phyloP scores from a whole-genome alignment of 2,113 vertebrate species.

The Trogon surrucura region DNA sequence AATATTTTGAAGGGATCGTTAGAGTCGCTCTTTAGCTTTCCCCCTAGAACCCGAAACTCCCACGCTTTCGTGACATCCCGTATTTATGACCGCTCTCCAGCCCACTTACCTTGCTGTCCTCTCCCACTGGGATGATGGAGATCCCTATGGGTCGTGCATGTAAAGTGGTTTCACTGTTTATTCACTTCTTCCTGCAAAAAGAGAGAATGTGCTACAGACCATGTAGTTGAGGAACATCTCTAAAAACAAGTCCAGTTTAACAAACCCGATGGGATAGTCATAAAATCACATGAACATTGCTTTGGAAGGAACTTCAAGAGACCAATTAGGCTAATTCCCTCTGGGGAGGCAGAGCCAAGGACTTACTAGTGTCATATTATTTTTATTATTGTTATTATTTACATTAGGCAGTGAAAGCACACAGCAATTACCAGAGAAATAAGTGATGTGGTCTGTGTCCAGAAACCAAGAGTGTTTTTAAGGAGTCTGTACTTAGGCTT shows the following conservation, averaged over 20 bases:
- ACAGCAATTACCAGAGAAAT: neutral
- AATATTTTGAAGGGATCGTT: neutral
- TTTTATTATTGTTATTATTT: neutral
- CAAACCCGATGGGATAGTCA: neutral
- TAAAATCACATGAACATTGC: neutral
- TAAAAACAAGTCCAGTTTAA: neutral
- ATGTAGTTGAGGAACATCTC: neutral
- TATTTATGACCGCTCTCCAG: neutral
- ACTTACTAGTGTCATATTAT: neutral
- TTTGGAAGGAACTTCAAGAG: slow-evolving; percentile 19
- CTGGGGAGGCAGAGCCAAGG: neutral
- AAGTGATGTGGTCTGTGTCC: neutral
- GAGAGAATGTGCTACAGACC: neutral
- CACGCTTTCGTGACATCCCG: rapidly evolving
- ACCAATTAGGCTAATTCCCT: neutral
- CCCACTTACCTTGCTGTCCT: neutral
- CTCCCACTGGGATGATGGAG: rapidly evolving
- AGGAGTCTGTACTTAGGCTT: neutral
- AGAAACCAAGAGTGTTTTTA: neutral
- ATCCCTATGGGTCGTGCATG: rapidly evolving
- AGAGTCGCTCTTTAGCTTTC: neutral
- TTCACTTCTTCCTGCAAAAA: neutral
- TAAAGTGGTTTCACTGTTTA: neutral
- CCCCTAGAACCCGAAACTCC: neutral
- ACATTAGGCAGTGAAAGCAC: neutral